These are phyloP conservation scores for Peromyscus eremicus DNA, from an alignment of 2,797 vertebrate species.

Conservation along the genomic window DNA sequence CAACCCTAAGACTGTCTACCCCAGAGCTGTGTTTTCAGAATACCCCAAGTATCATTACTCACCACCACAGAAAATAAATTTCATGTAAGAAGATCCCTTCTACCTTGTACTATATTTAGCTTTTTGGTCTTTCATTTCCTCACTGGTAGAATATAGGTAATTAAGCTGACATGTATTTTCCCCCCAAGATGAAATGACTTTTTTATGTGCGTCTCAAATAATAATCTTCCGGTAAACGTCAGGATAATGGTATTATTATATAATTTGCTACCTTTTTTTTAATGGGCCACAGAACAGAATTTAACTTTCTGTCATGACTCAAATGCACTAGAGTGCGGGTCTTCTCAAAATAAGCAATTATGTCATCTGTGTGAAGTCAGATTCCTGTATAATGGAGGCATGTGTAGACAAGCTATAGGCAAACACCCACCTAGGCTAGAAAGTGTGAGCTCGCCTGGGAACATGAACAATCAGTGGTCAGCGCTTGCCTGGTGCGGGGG, in stretches of 20 bases:
- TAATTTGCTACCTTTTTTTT: slow-evolving; percentile 38
- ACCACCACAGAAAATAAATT: slow-evolving; percentile 22
- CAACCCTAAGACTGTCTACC: neutral
- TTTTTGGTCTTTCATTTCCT: slow-evolving; percentile 34
- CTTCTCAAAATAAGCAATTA: slow-evolving; percentile 57
- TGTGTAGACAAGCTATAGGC: neutral
- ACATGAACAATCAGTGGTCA: neutral
- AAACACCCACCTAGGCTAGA: neutral
- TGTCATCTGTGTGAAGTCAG: neutral
- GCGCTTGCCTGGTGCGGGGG: neutral
- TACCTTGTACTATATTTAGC: neutral
- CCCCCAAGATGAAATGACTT: neutral
- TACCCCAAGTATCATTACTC: neutral
- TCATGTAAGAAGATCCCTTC: neutral
- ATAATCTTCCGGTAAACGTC: neutral
- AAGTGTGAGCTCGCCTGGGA: neutral
- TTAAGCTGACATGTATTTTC: neutral
- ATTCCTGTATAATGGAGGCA: neutral
- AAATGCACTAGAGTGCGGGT: neutral
- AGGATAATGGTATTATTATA: slow-evolving; percentile 42
- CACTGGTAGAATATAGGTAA: neutral
- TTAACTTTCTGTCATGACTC: slow-evolving; percentile 41
- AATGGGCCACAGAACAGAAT: neutral
- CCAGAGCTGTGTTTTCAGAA: slow-evolving; percentile 1
- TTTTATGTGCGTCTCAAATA: slow-evolving; percentile 52